Conservation (phyloP, 2,797 vertebrate genomes). For the Enteromius thamalakanensis region DNA sequence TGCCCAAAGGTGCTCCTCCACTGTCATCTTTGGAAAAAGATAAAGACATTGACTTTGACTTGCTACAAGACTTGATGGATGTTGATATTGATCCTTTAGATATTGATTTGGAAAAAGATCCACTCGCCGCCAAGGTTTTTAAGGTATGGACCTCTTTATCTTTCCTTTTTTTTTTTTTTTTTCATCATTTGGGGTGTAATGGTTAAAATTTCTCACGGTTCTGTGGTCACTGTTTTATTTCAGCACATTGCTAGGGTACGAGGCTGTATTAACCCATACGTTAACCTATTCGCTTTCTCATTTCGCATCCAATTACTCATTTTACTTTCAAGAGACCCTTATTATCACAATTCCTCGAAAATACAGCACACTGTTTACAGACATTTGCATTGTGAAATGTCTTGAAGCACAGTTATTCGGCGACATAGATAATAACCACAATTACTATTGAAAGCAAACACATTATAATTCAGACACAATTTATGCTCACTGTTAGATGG, state of each 20-base stretch:
- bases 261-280: neutral
- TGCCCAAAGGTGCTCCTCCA: conserved; percentile 92
- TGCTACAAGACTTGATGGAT: conserved; percentile 99
- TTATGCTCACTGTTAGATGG: neutral
- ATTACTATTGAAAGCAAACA: neutral
- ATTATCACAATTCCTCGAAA: neutral
- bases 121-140: conserved; percentile 98
- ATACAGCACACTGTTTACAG: neutral
- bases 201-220: neutral
- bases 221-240: neutral
- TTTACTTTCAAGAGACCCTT: neutral
- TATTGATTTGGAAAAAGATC: conserved; percentile 99
- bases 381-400: neutral
- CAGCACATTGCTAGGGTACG: neutral
- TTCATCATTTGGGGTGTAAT: neutral
- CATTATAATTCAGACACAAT: neutral
- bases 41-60: conserved; percentile 99
- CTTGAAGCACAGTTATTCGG: neutral
- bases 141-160: conserved; percentile 83
- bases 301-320: neutral
- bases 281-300: neutral
- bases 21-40: conserved; percentile 99
- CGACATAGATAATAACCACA: neutral
- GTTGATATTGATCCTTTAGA: conserved; percentile 99
- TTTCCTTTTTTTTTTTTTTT: neutral